Percentiles rank a stretch among this genome's conserved stretches.
These are phyloP conservation scores for Panopea generosa DNA, from an alignment of 2,888 invertebrate species.

Conservation along the genomic window DNA sequence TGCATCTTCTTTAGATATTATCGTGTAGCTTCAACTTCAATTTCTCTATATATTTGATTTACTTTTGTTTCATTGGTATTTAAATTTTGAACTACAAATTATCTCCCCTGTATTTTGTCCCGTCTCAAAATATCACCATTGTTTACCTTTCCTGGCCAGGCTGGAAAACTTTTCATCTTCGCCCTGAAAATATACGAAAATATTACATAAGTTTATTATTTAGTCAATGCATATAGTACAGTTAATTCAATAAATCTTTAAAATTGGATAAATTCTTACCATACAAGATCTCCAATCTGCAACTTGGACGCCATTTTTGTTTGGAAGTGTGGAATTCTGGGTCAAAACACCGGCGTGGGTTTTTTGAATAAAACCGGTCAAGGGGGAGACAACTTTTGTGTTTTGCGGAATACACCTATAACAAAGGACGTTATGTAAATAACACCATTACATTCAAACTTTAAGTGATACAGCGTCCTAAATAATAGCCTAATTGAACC, in stretches of 20 bases:
- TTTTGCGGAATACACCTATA: too few species aligned
- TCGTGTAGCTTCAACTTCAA: too few species aligned
- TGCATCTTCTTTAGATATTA: too few species aligned
- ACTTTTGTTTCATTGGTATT: too few species aligned
- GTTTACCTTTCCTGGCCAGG: slow-evolving; percentile 98
- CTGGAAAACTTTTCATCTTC: slow-evolving; percentile 98
- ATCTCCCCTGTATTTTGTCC: slow-evolving; percentile 33
- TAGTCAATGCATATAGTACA: background rate
- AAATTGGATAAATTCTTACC: slow-evolving; percentile 86
- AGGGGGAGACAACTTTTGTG: slow-evolving; percentile 37
- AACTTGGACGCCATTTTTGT: slow-evolving; percentile 87
- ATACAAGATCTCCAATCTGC: slow-evolving; percentile 90
- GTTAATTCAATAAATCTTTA: background rate
- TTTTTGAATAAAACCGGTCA: slow-evolving; percentile 45
- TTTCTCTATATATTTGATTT: too few species aligned
- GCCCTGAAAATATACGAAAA: slow-evolving; percentile 90
- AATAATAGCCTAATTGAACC: too few species aligned
- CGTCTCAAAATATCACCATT: slow-evolving; percentile 8
- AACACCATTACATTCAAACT: too few species aligned
- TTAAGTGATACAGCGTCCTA: too few species aligned
- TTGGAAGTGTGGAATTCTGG: slow-evolving; percentile 67
- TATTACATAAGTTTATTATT: background rate
- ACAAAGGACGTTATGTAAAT: too few species aligned
- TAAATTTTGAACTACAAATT: too few species aligned
- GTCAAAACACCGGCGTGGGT: slow-evolving; percentile 61